A percentile compares a stretch with the other conserved stretches of the same genome.
Conservation (phyloP, 2,888 invertebrate species). For the Augiades crinisus region DNA sequence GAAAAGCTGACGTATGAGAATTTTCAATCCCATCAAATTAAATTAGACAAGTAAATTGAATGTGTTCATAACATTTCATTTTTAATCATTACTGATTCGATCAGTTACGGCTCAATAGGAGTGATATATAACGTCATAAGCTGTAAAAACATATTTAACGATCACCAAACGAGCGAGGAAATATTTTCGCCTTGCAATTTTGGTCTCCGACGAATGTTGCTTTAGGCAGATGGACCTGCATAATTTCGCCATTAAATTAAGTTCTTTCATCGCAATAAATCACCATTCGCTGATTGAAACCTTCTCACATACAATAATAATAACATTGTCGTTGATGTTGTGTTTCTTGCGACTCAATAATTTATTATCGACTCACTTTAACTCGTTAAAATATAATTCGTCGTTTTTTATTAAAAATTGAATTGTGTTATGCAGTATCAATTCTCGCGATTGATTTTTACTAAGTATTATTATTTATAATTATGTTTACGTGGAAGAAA, state of each 20-base stretch:
- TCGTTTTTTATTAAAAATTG: not conserved
- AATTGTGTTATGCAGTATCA: not conserved
- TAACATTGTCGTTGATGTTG: slow-evolving; percentile 21
- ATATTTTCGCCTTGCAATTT: slow-evolving; percentile 13
- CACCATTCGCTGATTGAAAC: slow-evolving; percentile 32
- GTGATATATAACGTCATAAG: slow-evolving; percentile 8
- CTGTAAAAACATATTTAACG: slow-evolving; percentile 20
- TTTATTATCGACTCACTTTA: slow-evolving; percentile 7
- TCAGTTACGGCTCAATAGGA: not conserved
- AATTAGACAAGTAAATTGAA: slow-evolving; percentile 6
- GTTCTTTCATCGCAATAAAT: slow-evolving; percentile 31
- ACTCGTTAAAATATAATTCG: not conserved
- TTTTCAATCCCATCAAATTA: slow-evolving; percentile 2
- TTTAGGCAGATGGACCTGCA: slow-evolving; percentile 26
- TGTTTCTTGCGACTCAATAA: slow-evolving; percentile 11
- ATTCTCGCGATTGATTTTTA: too few relatives aligned
- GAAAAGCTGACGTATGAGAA: slow-evolving; percentile 2
- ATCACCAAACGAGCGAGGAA: slow-evolving; percentile 15
- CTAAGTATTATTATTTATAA: too few relatives aligned
- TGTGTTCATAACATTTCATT: slow-evolving; percentile 5
- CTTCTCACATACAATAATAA: slow-evolving; percentile 28
- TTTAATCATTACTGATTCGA: not conserved
- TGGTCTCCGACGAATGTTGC: slow-evolving; percentile 4
- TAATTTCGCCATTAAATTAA: slow-evolving; percentile 33
- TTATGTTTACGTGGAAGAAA: too few relatives aligned